Evolutionary conservation across 2,888 invertebrate species (phyloP).

Genomic region (Troilus luridus): DNA sequence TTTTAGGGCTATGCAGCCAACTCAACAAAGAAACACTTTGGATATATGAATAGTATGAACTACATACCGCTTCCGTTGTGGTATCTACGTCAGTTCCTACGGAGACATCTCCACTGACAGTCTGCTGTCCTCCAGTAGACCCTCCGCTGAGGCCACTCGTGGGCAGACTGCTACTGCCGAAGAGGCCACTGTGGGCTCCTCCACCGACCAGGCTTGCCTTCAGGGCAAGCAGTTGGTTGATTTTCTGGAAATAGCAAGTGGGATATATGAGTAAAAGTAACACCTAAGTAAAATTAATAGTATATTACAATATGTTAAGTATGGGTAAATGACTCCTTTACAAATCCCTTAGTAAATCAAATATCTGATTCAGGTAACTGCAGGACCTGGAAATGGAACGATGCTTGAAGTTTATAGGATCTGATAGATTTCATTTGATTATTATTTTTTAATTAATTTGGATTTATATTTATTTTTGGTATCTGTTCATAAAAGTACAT

Average conservation of each 20-base stretch:
- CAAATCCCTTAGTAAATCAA: too few relatives aligned
- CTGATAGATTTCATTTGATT: too few relatives aligned
- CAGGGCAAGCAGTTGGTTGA: constrained; percentile 66
- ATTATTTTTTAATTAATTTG: too few relatives aligned
- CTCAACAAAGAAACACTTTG: background rate
- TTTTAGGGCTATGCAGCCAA: background rate
- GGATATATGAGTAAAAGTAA: background rate
- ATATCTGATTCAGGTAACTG: too few relatives aligned
- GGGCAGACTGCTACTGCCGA: constrained; percentile 58
- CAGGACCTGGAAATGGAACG: too few relatives aligned
- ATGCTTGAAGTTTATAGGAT: too few relatives aligned
- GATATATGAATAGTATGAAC: background rate
- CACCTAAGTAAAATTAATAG: too few relatives aligned
- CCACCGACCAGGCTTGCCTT: constrained; percentile 66
- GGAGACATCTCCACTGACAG: constrained; percentile 20
- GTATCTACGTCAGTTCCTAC: constrained; percentile 33
- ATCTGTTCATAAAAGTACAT: too few relatives aligned
- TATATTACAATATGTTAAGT: too few relatives aligned
- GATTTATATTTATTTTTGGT: too few relatives aligned
- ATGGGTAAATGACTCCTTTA: too few relatives aligned
- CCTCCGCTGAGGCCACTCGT: constrained; percentile 58
- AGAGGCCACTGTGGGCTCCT: constrained; percentile 47
- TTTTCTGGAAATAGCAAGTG: constrained; percentile 65
- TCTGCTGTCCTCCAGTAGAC: background rate
- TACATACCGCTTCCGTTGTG: constrained; percentile 30